A percentile compares a stretch with the other conserved stretches of the same genome.
Conservation (phyloP, 2,888 invertebrate genomes). For the Dendrolimus houi region DNA sequence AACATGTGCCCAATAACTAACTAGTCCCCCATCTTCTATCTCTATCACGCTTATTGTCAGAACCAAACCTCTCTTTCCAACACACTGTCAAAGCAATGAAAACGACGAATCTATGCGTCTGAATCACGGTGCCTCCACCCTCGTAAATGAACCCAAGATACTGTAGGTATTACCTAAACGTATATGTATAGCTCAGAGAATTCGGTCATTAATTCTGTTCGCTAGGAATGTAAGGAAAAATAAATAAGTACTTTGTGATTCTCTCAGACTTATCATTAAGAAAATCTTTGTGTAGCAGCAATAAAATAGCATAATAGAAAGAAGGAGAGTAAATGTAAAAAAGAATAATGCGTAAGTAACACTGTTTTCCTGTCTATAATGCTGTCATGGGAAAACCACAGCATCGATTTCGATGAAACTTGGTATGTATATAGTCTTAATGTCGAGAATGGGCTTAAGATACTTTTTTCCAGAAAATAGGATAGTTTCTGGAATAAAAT, state of each 20-base stretch:
- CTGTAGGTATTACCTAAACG: slow-evolving; percentile 31
- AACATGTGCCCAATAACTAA: slow-evolving; percentile 61
- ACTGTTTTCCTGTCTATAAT: no score
- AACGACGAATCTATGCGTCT: slow-evolving; percentile 69
- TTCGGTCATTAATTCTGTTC: not conserved
- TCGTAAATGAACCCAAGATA: slow-evolving; percentile 67
- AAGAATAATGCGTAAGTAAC: no score
- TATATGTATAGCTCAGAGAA: not conserved
- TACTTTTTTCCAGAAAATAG: no score
- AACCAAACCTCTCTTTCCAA: slow-evolving; percentile 35
- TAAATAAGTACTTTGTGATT: not conserved
- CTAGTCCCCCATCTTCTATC: slow-evolving; percentile 48
- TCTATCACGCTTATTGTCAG: slow-evolving; percentile 35
- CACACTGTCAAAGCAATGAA: slow-evolving; percentile 64
- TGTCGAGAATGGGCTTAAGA: no score
- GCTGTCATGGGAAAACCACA: no score
- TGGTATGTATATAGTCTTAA: no score
- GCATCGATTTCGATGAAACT: no score
- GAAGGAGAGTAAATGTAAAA: no score
- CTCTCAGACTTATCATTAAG: no score
- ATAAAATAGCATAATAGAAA: no score
- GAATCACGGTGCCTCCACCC: slow-evolving; percentile 66
- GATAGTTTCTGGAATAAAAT: no score
- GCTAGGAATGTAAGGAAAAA: not conserved
- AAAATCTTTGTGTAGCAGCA: no score